Evolutionary conservation across 2,113 vertebrate species (phyloP).

Genomic region (Ondatra zibethicus): DNA sequence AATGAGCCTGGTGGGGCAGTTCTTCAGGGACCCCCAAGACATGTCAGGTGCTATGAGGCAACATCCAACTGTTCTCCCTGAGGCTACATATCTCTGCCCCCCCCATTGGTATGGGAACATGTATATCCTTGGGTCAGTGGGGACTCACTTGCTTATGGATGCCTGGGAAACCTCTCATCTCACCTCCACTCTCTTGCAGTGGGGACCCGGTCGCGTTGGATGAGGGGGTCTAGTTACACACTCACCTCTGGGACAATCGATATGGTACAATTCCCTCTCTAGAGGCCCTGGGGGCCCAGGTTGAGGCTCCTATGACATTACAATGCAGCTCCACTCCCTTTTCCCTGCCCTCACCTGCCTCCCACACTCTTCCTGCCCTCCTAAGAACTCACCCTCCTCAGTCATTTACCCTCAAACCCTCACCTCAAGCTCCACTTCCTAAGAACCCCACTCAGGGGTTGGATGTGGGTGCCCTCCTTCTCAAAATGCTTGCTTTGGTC

Average conservation of each 20-base stretch:
- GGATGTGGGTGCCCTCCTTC: neutral
- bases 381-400: neutral
- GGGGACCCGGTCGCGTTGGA: no score
- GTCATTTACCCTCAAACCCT: neutral
- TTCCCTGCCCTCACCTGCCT: neutral
- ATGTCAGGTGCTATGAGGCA: fast-evolving
- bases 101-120: fast-evolving
- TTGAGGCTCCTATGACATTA: no score
- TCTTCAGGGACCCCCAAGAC: fast-evolving
- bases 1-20: neutral
- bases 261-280: neutral
- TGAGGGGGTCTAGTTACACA: neutral
- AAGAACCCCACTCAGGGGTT: neutral
- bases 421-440: no score
- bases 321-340: fast-evolving
- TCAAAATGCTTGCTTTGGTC: fast-evolving
- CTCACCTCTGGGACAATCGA: neutral
- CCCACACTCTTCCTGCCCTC: neutral
- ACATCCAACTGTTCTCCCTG: fast-evolving
- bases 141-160: neutral
- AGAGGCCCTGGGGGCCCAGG: neutral
- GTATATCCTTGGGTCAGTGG: neutral
- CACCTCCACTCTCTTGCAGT: neutral
- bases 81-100: no score
- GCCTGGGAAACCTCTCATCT: neutral